These are phyloP conservation scores for Lymantria monacha DNA, from an alignment of 2,888 invertebrate genomes.

Conservation along the genomic window DNA sequence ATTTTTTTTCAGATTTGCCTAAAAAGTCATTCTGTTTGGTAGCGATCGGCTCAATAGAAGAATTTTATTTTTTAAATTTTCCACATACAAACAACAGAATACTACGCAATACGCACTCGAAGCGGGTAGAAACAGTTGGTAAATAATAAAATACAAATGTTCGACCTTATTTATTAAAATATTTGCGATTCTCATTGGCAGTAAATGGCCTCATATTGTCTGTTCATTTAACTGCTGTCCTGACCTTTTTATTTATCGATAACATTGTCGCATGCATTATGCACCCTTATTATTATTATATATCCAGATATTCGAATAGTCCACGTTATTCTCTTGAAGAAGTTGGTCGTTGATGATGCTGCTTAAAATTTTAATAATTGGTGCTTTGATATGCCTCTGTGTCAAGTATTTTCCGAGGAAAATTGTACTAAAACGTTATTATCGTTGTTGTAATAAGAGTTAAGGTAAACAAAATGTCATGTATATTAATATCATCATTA, in stretches of 20 bases:
- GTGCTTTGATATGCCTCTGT: constrained; percentile 62
- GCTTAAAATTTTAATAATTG: constrained; percentile 65
- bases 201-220: constrained; percentile 38
- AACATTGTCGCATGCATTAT: constrained; percentile 7
- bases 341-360: constrained; percentile 53
- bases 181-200: constrained; percentile 34
- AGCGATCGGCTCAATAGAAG: too few species aligned
- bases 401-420: constrained; percentile 52
- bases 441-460: neutral
- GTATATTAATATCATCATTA: too few species aligned
- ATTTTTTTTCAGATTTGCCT: too few species aligned
- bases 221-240: neutral
- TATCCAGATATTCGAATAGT: too few species aligned
- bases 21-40: too few species aligned
- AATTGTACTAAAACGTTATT: constrained; percentile 18
- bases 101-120: too few species aligned
- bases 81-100: too few species aligned
- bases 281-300: too few species aligned
- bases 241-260: constrained; percentile 12
- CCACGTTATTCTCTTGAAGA: constrained; percentile 26
- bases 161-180: constrained; percentile 27
- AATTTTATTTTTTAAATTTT: too few species aligned
- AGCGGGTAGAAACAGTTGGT: too few species aligned
- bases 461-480: neutral
- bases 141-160: neutral